Conservation (phyloP, 2,113 vertebrate species). For the Trematomus loennbergii region DNA sequence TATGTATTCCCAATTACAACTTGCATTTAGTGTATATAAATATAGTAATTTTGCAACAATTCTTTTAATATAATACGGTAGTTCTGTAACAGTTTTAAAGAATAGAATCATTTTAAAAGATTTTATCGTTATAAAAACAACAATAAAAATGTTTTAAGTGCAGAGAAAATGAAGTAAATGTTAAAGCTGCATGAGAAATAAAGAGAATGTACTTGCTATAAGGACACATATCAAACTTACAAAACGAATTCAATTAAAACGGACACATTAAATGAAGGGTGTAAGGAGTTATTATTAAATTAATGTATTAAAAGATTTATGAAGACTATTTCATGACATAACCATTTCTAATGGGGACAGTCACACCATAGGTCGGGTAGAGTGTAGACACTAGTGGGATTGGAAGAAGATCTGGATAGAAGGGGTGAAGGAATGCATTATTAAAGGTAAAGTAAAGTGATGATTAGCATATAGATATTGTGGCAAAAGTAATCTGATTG, state of each 20-base stretch:
- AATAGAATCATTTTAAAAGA: not conserved
- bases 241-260: not conserved
- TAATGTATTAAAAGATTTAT: constrained; percentile 18
- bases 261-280: not conserved
- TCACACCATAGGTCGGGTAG: not conserved
- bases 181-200: not conserved
- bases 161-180: not conserved
- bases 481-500: not conserved
- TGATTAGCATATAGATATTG: not conserved
- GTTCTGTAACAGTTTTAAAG: not conserved
- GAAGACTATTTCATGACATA: constrained; percentile 4
- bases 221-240: not conserved
- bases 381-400: not conserved
- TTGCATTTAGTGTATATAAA: not conserved
- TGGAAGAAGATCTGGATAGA: not conserved
- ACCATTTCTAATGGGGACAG: not conserved
- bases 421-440: not conserved
- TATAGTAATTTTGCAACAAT: not conserved
- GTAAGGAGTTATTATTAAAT: constrained; percentile 1
- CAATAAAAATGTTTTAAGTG: too few relatives aligned
- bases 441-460: not conserved
- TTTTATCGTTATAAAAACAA: not conserved
- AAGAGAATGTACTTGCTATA: not conserved
- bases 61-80: not conserved
- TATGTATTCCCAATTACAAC: not conserved